Base-by-base conservation (phyloP, 2,797 vertebrate genomes). In the Diceros bicornis region DNA sequence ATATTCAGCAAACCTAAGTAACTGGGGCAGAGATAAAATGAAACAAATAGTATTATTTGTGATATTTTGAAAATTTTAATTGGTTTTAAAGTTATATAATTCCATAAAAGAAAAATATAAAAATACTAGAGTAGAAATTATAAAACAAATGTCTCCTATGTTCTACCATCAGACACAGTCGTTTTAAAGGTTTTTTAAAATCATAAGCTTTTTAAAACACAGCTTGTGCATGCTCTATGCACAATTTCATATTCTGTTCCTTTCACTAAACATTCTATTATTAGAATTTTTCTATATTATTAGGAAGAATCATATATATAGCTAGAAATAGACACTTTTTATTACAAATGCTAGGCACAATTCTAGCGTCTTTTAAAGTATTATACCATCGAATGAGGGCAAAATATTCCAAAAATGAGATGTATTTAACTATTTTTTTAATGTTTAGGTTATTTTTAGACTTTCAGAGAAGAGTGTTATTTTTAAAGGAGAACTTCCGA, bases 361-460 rank as follows among this genome's bases (percentile, higher is more conserved):
- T 91, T 89, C 55, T 79, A 86, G 72, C 57, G 13, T 52, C 47
- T 82, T 91, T 32, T 29, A 77, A 94, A 95, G 20, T 93, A 23
- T 8, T 57, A 5, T 44, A 37, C 64, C 50, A 72, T 29, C 86
- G 25, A 78, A 64, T 34, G 17, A 94, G n/a, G 34, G 20, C 23
- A 90, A 66, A 71, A 52, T 62, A 93, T 34, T 74, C 50, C 5
- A 52, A 59, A 91, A 89, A 13, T 74, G 14, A 77, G 44, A 52
- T 50, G 13, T 77, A 64, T 74, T 41, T 77, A 55, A 41, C 27
- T 32, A 44, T 34, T 77, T 91, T 69, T 90, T 82, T 21, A 47
- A 64, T 61, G 66, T 52, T 59, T 61, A n/a, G 8, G 18, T 89
- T 34, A 59, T 59, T 75, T 92, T 92, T 90, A 64, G 21, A 44